Evolutionary conservation across 1,140 invertebrate species (phyloP).

Genomic region (Drosophila aff.): DNA sequence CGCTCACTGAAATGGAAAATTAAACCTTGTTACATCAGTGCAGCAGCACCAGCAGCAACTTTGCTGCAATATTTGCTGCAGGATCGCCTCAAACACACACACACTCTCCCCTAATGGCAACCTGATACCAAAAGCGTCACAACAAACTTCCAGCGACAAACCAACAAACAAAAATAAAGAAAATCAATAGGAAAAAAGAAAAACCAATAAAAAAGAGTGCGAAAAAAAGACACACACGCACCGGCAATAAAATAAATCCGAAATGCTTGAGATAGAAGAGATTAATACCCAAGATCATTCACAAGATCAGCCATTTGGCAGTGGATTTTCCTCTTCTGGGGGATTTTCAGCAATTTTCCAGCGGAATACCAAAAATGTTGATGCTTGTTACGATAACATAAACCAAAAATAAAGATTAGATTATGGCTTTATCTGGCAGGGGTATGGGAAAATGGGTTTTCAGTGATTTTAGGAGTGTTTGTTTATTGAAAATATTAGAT

Average conservation of each 20-base stretch:
- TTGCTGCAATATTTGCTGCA: constrained; percentile 56
- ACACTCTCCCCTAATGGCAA: constrained; percentile 63
- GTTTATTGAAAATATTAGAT: background rate
- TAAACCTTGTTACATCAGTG: constrained; percentile 84
- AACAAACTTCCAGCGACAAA: constrained; percentile 56
- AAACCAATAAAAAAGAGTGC: constrained; percentile 26
- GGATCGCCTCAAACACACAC: constrained; percentile 54
- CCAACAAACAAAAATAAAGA: constrained; percentile 37
- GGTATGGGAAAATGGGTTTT: background rate
- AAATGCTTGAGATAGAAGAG: constrained; percentile 27
- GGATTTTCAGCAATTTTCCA: background rate
- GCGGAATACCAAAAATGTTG: background rate
- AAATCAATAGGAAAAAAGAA: constrained; percentile 37
- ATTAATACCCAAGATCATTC: constrained; percentile 36
- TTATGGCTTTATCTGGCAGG: background rate
- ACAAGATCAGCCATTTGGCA: background rate
- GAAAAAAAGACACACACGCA: constrained; percentile 25
- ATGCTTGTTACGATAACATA: constrained; percentile 6
- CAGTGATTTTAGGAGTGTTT: background rate
- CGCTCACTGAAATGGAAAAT: constrained; percentile 84
- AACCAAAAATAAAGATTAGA: constrained; percentile 10
- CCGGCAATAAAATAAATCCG: constrained; percentile 32
- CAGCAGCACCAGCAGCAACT: constrained; percentile 60
- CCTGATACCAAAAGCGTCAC: constrained; percentile 80
- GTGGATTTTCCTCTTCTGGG: background rate